Percentiles rank a stretch among this genome's conserved stretches.
phyloP scores from a whole-genome alignment of 2,888 invertebrate genomes.

The Electrophaes corylata region DNA sequence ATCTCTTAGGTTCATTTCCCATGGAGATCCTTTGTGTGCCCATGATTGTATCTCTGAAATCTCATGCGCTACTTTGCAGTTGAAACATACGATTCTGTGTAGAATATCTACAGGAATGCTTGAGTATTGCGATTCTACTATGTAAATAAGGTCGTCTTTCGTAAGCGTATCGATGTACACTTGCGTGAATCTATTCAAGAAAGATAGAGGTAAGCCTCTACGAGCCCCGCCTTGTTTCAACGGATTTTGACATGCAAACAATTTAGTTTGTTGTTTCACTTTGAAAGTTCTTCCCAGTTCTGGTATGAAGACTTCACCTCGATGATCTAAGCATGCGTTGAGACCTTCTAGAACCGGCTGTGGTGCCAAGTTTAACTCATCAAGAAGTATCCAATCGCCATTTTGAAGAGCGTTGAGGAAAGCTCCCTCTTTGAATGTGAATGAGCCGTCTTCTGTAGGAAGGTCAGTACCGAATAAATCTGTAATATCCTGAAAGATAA shows the following conservation, averaged over 20 bases:
- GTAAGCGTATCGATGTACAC: slow-evolving; percentile 88
- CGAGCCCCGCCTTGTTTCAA: slow-evolving; percentile 97
- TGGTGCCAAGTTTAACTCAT: slow-evolving; percentile 98
- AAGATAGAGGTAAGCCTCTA: slow-evolving; percentile 97
- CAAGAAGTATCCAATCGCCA: slow-evolving; percentile 98
- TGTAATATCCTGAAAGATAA: slow-evolving; percentile 90
- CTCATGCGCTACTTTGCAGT: slow-evolving; percentile 86
- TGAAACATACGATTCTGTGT: slow-evolving; percentile 91
- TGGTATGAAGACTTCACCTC: slow-evolving; percentile 97
- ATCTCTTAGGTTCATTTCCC: slow-evolving; percentile 99
- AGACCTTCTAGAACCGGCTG: slow-evolving; percentile 99
- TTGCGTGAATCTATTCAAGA: slow-evolving; percentile 98
- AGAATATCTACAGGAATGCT: slow-evolving; percentile 85
- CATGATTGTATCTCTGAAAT: slow-evolving; percentile 86
- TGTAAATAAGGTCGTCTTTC: slow-evolving; percentile 87
- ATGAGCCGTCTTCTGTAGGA: slow-evolving; percentile 96
- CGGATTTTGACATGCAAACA: slow-evolving; percentile 99
- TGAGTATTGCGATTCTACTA: slow-evolving; percentile 87
- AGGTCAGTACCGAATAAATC: slow-evolving; percentile 99
- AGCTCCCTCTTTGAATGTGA: slow-evolving; percentile 98
- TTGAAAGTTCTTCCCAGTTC: slow-evolving; percentile 95
- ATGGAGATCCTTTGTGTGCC: slow-evolving; percentile 94
- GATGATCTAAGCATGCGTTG: slow-evolving; percentile 99
- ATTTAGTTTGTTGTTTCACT: slow-evolving; percentile 89
- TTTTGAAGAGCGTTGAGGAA: slow-evolving; percentile 95